Percentiles rank a stretch among this genome's conserved stretches.
phyloP scores from a whole-genome alignment of 2,797 vertebrate genomes.

The Pogoniulus pusillus region DNA sequence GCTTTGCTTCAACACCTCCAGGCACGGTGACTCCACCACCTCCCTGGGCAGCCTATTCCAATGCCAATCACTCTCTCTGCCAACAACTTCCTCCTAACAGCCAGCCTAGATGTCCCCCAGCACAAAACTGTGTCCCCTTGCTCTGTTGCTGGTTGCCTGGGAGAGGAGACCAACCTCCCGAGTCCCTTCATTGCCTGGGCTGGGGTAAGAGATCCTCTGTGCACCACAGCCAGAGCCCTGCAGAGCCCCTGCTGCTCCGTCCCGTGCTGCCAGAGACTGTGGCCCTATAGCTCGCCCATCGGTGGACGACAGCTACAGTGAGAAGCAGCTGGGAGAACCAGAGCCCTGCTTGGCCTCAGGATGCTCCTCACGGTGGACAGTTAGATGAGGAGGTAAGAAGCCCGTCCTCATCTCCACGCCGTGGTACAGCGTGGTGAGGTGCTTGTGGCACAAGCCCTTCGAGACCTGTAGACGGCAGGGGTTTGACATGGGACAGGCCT shows the following conservation, averaged over 20 bases:
- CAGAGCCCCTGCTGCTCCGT: background rate
- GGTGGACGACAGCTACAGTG: fast-evolving
- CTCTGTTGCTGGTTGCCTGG: no score
- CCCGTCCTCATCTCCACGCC: background rate
- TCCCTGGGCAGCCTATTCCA: no score
- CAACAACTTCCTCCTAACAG: no score
- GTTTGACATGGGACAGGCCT: background rate
- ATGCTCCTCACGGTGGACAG: background rate
- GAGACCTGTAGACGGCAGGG: background rate
- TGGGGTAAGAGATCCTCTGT: background rate
- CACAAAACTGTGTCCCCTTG: no score
- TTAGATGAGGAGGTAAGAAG: background rate
- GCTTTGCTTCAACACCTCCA: no score
- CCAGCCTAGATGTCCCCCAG: no score
- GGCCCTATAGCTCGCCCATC: background rate
- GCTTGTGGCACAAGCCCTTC: background rate
- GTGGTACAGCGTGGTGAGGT: no score
- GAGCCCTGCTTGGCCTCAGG: background rate
- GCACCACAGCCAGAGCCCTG: background rate
- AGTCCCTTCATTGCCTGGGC: background rate
- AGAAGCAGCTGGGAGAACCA: background rate
- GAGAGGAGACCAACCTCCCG: no score
- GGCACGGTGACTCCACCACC: no score
- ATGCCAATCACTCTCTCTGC: no score
- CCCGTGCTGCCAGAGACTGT: fast-evolving